Evolutionary conservation across 1,140 invertebrate genomes (phyloP).

Genomic region (Akabosia matsudoensis): DNA sequence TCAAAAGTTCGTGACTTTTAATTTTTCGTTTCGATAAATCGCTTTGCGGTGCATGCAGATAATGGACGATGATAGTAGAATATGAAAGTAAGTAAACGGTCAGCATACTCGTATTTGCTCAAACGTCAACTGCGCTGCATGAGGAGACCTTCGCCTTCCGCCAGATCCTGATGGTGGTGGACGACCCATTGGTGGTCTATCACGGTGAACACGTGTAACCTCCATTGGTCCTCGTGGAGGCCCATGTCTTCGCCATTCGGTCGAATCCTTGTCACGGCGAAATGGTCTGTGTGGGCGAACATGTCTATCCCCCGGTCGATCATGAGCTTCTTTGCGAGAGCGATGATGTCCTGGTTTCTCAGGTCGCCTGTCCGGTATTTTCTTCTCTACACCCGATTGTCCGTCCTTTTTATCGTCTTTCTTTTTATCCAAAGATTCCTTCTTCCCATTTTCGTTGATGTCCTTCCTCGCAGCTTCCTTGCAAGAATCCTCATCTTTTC

Average conservation of each 20-base stretch:
- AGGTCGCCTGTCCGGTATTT: conserved; percentile 25
- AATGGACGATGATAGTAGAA: background rate
- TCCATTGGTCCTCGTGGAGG: background rate
- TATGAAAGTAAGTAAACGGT: background rate
- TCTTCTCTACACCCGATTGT: conserved; percentile 40
- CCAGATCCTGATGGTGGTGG: background rate
- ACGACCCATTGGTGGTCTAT: conserved; percentile 21
- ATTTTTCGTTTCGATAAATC: too few relatives aligned
- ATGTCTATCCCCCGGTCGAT: background rate
- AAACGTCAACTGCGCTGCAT: conserved; percentile 55
- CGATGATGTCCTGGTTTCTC: background rate
- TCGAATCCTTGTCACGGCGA: background rate
- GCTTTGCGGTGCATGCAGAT: too few relatives aligned
- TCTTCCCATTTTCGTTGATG: conserved; percentile 23
- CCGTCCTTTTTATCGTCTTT: conserved; percentile 52
- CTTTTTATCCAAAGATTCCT: background rate
- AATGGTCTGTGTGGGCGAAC: background rate
- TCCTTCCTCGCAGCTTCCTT: conserved; percentile 23
- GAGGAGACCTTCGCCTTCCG: conserved; percentile 20
- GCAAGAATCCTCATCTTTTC: conserved; percentile 19
- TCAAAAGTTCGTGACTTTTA: too few relatives aligned
- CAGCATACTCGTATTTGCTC: conserved; percentile 61
- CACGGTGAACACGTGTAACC: conserved; percentile 25
- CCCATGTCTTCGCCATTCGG: background rate
- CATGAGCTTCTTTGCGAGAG: background rate